These are phyloP conservation scores for Gymnobelideus leadbeateri DNA, from an alignment of 2,113 vertebrate species.

Conservation along the genomic window DNA sequence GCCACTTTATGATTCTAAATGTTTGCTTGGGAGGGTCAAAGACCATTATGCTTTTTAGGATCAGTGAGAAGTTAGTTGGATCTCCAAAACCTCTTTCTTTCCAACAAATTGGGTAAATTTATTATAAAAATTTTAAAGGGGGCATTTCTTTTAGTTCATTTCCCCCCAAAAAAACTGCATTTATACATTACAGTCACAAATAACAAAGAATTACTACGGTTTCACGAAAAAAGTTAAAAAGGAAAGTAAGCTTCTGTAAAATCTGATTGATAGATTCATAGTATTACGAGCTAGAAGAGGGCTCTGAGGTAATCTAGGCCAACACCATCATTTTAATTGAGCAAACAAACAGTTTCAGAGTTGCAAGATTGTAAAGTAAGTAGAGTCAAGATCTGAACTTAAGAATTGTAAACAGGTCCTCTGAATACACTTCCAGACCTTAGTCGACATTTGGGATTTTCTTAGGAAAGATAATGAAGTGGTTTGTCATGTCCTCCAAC, in stretches of 20 bases:
- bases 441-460: background rate
- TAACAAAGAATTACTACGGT: conserved; percentile 21
- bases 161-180: background rate
- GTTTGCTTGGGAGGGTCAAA: background rate
- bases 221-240: conserved; percentile 28
- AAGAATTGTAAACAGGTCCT: background rate
- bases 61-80: conserved; percentile 18
- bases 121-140: conserved; percentile 28
- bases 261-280: background rate
- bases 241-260: conserved; percentile 45
- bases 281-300: background rate
- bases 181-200: background rate
- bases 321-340: background rate
- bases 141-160: conserved; percentile 3
- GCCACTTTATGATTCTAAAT: conserved; percentile 26
- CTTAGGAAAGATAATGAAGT: background rate
- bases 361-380: background rate
- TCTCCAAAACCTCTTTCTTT: background rate
- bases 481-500: background rate
- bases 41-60: background rate
- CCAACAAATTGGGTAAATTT: background rate
- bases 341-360: background rate
- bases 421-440: background rate
- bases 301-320: background rate
- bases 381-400: background rate